Conservation (phyloP, 2,888 invertebrate genomes). For the Oxystoma pomonae region DNA sequence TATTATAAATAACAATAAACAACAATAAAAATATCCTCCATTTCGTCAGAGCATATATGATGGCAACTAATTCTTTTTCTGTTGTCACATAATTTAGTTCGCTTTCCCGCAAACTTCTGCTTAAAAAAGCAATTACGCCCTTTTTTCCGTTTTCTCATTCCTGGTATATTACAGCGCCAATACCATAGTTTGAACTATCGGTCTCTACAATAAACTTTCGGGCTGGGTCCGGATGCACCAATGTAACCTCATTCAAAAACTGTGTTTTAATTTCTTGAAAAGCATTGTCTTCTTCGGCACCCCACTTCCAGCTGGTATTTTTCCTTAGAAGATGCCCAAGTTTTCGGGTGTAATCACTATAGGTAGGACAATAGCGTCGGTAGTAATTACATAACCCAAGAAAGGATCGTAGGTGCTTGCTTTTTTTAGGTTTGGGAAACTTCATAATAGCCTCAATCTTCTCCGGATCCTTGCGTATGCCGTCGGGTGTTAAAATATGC, state of each 20-base stretch:
- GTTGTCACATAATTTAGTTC: neutral
- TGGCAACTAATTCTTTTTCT: constrained; percentile 1
- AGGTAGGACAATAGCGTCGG: constrained; percentile 16
- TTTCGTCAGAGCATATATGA: neutral
- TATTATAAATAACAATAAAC: neutral
- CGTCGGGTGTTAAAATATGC: constrained; percentile 25
- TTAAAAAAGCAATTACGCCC: constrained; percentile 19
- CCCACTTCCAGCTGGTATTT: constrained; percentile 19
- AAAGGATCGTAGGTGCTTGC: constrained; percentile 19
- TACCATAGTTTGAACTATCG: constrained; percentile 17
- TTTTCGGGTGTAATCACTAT: constrained; percentile 15
- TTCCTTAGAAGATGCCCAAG: constrained; percentile 21
- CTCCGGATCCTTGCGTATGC: constrained; percentile 25
- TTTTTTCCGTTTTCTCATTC: neutral
- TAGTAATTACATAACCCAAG: constrained; percentile 25
- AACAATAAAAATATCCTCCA: neutral
- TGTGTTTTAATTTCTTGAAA: constrained; percentile 20
- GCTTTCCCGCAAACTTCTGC: neutral
- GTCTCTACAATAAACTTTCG: constrained; percentile 18
- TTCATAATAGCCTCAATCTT: constrained; percentile 21
- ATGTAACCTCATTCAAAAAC: constrained; percentile 7
- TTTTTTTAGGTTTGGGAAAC: constrained; percentile 18
- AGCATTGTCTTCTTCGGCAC: constrained; percentile 10
- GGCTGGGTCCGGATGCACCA: constrained; percentile 3
- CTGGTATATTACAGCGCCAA: constrained; percentile 7